These are phyloP conservation scores for Spodoptera litura DNA, from an alignment of 1,140 invertebrate genomes.

Conservation along the genomic window DNA sequence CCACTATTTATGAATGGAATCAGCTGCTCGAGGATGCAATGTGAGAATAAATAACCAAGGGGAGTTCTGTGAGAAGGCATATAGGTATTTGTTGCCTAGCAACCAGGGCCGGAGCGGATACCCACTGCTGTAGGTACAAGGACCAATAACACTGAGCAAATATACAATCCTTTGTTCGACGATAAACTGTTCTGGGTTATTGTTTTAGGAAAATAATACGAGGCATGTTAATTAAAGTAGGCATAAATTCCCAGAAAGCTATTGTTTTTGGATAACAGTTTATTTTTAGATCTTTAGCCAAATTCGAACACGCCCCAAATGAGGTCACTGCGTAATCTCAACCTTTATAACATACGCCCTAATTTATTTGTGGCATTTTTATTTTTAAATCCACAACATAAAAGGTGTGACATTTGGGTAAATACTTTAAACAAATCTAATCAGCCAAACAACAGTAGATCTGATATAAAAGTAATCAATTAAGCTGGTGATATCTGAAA, in stretches of 20 bases:
- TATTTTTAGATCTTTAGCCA: constrained; percentile 11
- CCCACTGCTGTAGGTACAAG: constrained; percentile 45
- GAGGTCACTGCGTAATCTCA: not conserved
- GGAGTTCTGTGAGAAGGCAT: constrained; percentile 59
- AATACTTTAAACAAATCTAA: not conserved
- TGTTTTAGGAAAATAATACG: constrained; percentile 34
- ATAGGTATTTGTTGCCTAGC: constrained; percentile 63
- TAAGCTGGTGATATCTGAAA: constrained; percentile 12
- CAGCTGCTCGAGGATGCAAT: constrained; percentile 70
- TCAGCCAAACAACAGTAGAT: not conserved
- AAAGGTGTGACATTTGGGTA: not conserved
- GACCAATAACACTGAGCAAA: constrained; percentile 34
- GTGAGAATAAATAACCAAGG: constrained; percentile 31
- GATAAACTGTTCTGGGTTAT: constrained; percentile 27
- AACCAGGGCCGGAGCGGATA: constrained; percentile 54
- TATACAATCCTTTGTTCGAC: constrained; percentile 19
- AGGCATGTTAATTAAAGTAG: constrained; percentile 18
- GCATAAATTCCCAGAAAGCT: constrained; percentile 13
- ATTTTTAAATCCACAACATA: not conserved
- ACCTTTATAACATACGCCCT: not conserved
- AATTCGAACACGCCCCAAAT: not conserved
- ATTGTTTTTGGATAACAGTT: not conserved
- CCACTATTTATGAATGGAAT: constrained; percentile 66
- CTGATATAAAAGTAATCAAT: constrained; percentile 11
- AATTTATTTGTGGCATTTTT: constrained; percentile 21